Evolutionary conservation across 2,113 vertebrate genomes (phyloP), one percentile per base, ranked within the genome.

Genomic region (Leptobrachium leishanense): DNA sequence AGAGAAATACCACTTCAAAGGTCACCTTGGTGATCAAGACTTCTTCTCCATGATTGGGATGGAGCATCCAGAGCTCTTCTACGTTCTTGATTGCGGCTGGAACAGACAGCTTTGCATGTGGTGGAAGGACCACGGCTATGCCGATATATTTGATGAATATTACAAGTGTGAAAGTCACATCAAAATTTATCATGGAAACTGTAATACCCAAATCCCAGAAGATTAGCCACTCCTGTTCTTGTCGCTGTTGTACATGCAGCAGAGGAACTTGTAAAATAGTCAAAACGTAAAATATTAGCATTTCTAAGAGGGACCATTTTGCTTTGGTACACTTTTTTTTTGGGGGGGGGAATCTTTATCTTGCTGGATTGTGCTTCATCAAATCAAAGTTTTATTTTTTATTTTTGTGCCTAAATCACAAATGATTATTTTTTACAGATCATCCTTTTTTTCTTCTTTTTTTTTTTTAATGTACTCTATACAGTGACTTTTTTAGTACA

Each of bases 41-140:
- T 99, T 99, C 90, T 99, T 98, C 87, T 96, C 96, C 43, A 95
- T 99, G 94, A 95, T 96, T 0, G 96, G 97, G 83, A 98, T 99
- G 97, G 96, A 98, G 88, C 95, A 98, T 65, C 95, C 95, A 0
- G 90, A 93, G 74, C 92, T 99, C 31, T 99, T 99, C 87, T 90
- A 95, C 0, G 83, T 92, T 6, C 91, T 99, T 2, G 85, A 93
- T 75, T 99, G 98, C 10, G 94, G 96, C 0, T 98, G 96, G 97
- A 99, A 99, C 92, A 91, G 96, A 10, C 98, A 99, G 90, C 92
- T 99, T 2, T 99, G 97, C 89, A 95, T 96, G 0, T 99, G 98
- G 98, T 99, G 97, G 98, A 90, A 90, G 87, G 96, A 98, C 81
- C 96, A 99, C 0, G 97, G 98, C 6, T 99, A 99, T 70, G 89